Evolutionary conservation across 2,797 vertebrate species (phyloP).

Genomic region (Tadarida brasiliensis): DNA sequence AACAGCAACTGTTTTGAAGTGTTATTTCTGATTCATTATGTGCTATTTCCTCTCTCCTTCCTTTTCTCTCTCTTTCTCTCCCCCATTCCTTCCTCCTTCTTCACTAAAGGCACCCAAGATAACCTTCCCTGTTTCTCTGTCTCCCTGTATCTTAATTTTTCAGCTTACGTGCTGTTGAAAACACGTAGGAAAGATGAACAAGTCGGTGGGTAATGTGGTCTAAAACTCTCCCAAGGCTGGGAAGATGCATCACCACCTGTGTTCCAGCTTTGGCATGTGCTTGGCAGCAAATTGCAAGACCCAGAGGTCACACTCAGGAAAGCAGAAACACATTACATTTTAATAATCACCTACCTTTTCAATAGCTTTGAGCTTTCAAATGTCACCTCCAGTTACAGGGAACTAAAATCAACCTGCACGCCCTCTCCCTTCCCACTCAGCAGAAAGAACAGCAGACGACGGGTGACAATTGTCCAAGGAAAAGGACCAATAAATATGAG

Average conservation of each 20-base stretch:
- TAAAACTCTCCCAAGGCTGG: neutral
- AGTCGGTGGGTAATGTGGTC: conserved; percentile 69
- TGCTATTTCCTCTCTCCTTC: conserved; percentile 66
- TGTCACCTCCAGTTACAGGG: conserved; percentile 77
- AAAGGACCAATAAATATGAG: conserved; percentile 85
- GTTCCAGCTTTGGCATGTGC: conserved; percentile 51
- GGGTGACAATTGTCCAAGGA: conserved; percentile 72
- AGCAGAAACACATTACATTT: conserved; percentile 77
- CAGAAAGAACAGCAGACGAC: conserved; percentile 79
- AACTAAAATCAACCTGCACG: conserved; percentile 78
- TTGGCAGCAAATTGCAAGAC: conserved; percentile 72
- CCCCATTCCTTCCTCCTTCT: conserved; percentile 35
- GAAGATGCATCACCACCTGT: conserved; percentile 44
- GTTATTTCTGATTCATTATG: conserved; percentile 86
- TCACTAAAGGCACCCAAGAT: conserved; percentile 80
- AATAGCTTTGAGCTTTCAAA: conserved; percentile 74
- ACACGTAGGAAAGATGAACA: conserved; percentile 66
- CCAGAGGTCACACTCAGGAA: conserved; percentile 69
- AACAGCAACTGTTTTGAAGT: conserved; percentile 83
- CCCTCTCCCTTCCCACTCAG: conserved; percentile 75
- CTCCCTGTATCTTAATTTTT: conserved; percentile 39
- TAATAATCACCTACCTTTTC: conserved; percentile 82
- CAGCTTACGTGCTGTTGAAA: conserved; percentile 72
- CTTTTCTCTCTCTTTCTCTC: neutral
- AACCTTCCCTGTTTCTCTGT: conserved; percentile 77